Conservation (phyloP, 2,113 vertebrate genomes). For the Archocentrus centrarchus region DNA sequence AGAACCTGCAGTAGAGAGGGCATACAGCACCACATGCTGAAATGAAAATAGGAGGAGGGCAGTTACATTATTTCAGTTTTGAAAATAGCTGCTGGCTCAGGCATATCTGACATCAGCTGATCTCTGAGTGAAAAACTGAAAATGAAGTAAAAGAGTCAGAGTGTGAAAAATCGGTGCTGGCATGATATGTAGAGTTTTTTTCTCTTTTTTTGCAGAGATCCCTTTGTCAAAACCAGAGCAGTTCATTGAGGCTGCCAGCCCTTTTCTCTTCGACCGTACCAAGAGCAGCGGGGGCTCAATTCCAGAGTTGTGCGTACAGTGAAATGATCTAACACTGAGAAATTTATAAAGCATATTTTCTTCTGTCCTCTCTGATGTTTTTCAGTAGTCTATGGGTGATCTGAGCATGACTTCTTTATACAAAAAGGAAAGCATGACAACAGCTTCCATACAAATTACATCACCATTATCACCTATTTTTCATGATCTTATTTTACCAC, state of each 20-base stretch:
- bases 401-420: not conserved
- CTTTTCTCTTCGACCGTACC: slow-evolving; percentile 65
- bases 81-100: slow-evolving; percentile 55
- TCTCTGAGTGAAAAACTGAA: slow-evolving; percentile 49
- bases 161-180: slow-evolving; percentile 36
- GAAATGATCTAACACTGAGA: slow-evolving; percentile 17
- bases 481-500: not conserved
- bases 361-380: not conserved
- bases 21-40: slow-evolving; percentile 18
- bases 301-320: slow-evolving; percentile 63
- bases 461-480: not conserved
- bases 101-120: slow-evolving; percentile 62
- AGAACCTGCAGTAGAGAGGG: slow-evolving; percentile 31
- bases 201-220: slow-evolving; percentile 59
- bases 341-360: slow-evolving; percentile 2
- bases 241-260: slow-evolving; percentile 78
- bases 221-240: slow-evolving; percentile 66
- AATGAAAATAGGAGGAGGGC: slow-evolving; percentile 46
- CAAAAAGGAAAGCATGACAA: not conserved
- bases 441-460: not conserved
- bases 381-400: not conserved
- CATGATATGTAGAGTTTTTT: slow-evolving; percentile 16
- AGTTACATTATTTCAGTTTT: slow-evolving; percentile 48
- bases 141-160: slow-evolving; percentile 27
- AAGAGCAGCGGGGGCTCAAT: slow-evolving; percentile 18